Percentiles rank a stretch among this genome's conserved stretches.
Evolutionary conservation across 2,888 invertebrate species (phyloP).

Genomic region (Baccha elongata): DNA sequence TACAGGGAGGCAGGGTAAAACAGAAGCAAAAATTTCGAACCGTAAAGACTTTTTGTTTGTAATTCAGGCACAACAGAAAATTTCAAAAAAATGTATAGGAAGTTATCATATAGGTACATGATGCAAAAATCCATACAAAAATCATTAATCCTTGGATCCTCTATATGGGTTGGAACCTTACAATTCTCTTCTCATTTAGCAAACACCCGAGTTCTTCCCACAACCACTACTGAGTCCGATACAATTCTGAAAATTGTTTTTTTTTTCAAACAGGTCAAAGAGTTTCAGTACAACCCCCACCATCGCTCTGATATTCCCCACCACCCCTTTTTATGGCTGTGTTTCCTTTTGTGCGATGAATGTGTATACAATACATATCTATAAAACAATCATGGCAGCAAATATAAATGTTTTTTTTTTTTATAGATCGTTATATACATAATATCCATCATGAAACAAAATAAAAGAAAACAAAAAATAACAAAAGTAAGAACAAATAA

Average conservation of each 20-base stretch:
- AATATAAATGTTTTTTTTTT: neutral
- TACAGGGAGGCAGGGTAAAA: too few species aligned
- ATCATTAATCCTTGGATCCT: slow-evolving; percentile 42
- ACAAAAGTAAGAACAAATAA: slow-evolving; percentile 19
- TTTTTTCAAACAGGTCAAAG: slow-evolving; percentile 14
- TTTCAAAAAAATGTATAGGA: too few species aligned
- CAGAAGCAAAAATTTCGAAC: too few species aligned
- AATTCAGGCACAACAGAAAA: too few species aligned
- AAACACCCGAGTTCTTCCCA: neutral
- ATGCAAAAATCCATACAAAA: slow-evolving; percentile 23
- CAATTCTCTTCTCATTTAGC: neutral
- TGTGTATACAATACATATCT: neutral
- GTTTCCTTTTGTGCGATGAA: neutral
- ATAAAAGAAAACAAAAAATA: slow-evolving; percentile 5
- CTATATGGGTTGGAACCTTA: neutral
- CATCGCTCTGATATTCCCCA: too few species aligned
- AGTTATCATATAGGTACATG: too few species aligned
- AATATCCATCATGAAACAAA: neutral
- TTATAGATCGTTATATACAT: neutral
- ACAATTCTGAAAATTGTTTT: slow-evolving; percentile 52
- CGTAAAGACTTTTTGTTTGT: too few species aligned
- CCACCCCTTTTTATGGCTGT: neutral
- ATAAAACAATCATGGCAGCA: slow-evolving; percentile 5
- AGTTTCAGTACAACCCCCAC: too few species aligned
- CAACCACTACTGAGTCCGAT: slow-evolving; percentile 39